Conservation (phyloP, 2,888 invertebrate genomes). For the Hoplodrina blanda region DNA sequence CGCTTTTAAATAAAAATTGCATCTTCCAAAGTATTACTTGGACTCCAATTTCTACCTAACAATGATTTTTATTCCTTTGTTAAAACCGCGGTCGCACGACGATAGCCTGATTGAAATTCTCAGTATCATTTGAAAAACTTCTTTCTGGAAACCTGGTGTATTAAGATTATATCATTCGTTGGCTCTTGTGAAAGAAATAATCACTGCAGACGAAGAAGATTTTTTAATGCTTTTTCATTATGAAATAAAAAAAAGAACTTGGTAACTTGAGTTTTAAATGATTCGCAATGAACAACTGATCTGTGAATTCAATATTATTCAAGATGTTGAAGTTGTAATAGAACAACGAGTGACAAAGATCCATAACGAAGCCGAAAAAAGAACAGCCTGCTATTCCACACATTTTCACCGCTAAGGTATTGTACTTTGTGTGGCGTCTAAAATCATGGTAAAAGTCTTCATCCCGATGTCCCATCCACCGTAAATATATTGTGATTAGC, state of each 20-base stretch:
- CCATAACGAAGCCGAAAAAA: too few relatives aligned
- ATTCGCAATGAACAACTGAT: not conserved
- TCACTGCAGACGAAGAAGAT: conserved; percentile 22
- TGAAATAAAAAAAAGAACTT: not conserved
- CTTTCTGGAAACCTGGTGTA: conserved; percentile 42
- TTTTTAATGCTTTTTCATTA: not conserved
- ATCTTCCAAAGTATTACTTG: conserved; percentile 65
- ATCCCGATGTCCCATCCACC: too few relatives aligned
- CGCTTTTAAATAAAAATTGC: conserved; percentile 72
- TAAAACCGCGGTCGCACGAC: conserved; percentile 56
- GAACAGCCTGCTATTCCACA: too few relatives aligned
- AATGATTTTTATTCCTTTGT: conserved; percentile 75
- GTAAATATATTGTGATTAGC: too few relatives aligned
- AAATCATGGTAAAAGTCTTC: too few relatives aligned
- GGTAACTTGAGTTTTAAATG: too few relatives aligned
- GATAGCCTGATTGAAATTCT: conserved; percentile 77
- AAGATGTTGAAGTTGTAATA: too few relatives aligned
- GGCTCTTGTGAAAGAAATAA: conserved; percentile 46
- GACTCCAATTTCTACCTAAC: conserved; percentile 63
- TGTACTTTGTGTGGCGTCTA: too few relatives aligned
- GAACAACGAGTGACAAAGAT: too few relatives aligned
- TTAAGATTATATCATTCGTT: conserved; percentile 62
- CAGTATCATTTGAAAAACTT: conserved; percentile 60
- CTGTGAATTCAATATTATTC: too few relatives aligned
- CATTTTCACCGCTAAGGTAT: too few relatives aligned